These are phyloP conservation scores for Arenaria interpres DNA, from an alignment of 2,113 vertebrate genomes.

Conservation along the genomic window DNA sequence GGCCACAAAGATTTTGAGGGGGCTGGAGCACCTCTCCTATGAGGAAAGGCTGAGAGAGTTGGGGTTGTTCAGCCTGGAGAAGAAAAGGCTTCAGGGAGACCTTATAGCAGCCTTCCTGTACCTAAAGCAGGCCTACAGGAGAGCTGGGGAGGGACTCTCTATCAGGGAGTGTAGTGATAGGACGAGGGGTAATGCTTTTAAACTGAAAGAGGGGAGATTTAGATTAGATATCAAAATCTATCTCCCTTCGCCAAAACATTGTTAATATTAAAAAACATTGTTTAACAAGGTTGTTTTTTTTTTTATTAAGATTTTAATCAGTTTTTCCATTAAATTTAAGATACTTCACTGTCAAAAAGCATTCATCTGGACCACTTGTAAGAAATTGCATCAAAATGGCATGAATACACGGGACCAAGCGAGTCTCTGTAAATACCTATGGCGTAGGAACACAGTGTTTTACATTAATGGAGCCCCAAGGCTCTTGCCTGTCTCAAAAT, in stretches of 20 bases:
- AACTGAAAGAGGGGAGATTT: no score
- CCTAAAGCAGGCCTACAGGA: no score
- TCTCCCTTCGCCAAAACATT: not conserved
- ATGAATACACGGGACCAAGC: not conserved
- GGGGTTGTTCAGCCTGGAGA: no score
- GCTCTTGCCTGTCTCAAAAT: not conserved
- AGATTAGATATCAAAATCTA: not conserved
- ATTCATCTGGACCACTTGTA: not conserved
- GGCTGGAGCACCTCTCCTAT: no score
- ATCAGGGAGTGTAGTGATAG: no score
- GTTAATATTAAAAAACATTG: not conserved
- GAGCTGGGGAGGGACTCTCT: no score
- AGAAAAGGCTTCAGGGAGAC: no score
- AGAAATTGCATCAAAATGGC: not conserved
- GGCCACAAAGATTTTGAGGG: no score
- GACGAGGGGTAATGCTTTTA: no score
- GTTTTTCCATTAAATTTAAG: not conserved
- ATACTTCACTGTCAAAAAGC: not conserved
- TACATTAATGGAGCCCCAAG: not conserved
- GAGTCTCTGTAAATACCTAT: not conserved
- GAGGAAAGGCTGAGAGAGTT: no score
- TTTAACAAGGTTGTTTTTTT: not conserved
- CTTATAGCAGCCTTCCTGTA: no score
- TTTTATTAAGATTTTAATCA: not conserved
- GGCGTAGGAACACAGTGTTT: fast-evolving